Percentiles rank a stretch among this genome's conserved stretches.
Evolutionary conservation across 2,888 invertebrate genomes (phyloP).

Genomic region (Drosophila barbarae): DNA sequence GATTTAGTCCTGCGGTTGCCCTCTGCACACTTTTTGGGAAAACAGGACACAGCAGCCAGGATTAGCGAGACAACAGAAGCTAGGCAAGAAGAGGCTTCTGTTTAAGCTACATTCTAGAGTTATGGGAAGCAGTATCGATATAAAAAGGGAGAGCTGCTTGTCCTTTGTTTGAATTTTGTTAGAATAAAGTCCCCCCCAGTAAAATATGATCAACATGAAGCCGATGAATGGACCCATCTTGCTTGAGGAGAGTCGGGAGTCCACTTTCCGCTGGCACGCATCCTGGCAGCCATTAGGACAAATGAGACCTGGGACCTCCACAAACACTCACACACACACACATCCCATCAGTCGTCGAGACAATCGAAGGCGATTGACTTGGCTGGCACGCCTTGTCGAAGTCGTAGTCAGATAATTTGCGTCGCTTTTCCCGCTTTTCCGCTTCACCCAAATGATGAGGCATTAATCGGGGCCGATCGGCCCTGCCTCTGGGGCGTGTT

Average conservation of each 20-base stretch:
- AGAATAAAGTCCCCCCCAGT: not conserved
- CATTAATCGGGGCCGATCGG: slow-evolving; percentile 58
- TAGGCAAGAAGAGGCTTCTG: not conserved
- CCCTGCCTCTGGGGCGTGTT: slow-evolving; percentile 64
- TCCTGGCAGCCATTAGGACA: slow-evolving; percentile 34
- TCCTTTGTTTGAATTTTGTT: no score
- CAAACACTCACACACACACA: slow-evolving; percentile 8
- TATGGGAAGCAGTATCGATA: not conserved
- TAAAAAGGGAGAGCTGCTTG: not conserved
- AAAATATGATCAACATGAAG: slow-evolving; percentile 25
- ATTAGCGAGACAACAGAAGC: not conserved
- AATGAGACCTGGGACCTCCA: slow-evolving; percentile 30
- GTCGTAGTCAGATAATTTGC: slow-evolving; percentile 51
- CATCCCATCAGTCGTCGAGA: slow-evolving; percentile 30
- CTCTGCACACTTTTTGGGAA: slow-evolving; percentile 17
- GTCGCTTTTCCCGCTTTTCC: slow-evolving; percentile 31
- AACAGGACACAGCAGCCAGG: not conserved
- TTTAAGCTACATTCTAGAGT: no score
- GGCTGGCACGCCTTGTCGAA: slow-evolving; percentile 43
- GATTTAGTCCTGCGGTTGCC: slow-evolving; percentile 41
- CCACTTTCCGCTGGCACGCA: slow-evolving; percentile 16
- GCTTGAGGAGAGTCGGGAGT: not conserved
- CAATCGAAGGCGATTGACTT: slow-evolving; percentile 44
- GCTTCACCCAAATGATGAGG: slow-evolving; percentile 57
- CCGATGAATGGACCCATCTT: slow-evolving; percentile 4